A percentile compares a stretch with the other conserved stretches of the same genome.
Evolutionary conservation across 2,113 vertebrate species (phyloP).

Genomic region (Oxyruncus cristatus): DNA sequence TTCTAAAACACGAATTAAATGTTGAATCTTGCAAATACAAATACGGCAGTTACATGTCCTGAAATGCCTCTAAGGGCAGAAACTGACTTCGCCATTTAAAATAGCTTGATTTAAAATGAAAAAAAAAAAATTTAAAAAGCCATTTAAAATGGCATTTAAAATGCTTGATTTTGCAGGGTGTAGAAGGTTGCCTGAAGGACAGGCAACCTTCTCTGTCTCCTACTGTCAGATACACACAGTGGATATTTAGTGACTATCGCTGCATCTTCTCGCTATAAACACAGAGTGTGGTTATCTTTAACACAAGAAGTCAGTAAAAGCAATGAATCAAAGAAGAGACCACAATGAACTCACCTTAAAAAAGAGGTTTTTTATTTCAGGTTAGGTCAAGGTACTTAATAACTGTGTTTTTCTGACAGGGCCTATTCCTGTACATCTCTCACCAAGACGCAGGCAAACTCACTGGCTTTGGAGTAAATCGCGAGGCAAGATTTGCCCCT

Average conservation of each 20-base stretch:
- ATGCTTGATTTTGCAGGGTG: background rate
- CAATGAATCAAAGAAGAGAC: background rate
- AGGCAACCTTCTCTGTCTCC: background rate
- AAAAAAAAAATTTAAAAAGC: no score
- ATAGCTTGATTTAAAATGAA: no score
- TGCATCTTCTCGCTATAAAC: background rate
- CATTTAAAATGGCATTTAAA: background rate
- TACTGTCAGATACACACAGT: background rate
- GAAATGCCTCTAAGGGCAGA: background rate
- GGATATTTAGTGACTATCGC: background rate
- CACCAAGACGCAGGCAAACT: background rate
- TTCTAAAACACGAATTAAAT: background rate
- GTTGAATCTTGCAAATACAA: background rate
- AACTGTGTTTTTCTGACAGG: background rate
- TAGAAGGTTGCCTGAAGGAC: background rate
- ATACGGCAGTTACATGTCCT: background rate
- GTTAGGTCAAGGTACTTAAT: background rate
- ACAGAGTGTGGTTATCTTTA: background rate
- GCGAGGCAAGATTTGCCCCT: background rate
- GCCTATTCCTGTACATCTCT: background rate
- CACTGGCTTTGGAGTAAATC: background rate
- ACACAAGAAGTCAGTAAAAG: background rate
- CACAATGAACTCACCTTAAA: background rate
- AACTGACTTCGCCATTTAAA: background rate
- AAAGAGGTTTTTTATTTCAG: background rate